A percentile compares a stretch with the other conserved stretches of the same genome.
These are phyloP conservation scores for Macroramphosus scolopax DNA, from an alignment of 2,797 vertebrate species.

Conservation along the genomic window DNA sequence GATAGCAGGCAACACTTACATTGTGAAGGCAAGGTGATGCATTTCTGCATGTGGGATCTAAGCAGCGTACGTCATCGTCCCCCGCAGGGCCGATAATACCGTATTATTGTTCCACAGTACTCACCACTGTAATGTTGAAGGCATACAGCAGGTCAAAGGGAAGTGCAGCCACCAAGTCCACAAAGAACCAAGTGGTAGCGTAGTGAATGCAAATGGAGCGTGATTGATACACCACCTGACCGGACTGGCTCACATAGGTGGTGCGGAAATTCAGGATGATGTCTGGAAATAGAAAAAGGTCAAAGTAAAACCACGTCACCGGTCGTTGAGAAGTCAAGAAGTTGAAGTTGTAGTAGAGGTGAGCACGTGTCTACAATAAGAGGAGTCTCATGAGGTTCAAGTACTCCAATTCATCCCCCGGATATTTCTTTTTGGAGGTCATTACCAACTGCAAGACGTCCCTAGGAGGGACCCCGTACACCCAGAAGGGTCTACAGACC, in stretches of 20 bases:
- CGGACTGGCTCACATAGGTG: slow-evolving; percentile 93
- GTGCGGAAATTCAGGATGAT: slow-evolving; percentile 97
- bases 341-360: too few relatives aligned
- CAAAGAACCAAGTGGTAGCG: slow-evolving; percentile 96
- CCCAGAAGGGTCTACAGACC: slow-evolving; percentile 13
- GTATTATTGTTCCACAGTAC: slow-evolving; percentile 43
- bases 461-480: slow-evolving; percentile 2
- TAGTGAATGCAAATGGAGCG: slow-evolving; percentile 97
- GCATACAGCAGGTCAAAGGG: slow-evolving; percentile 96
- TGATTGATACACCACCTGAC: slow-evolving; percentile 92
- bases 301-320: background rate
- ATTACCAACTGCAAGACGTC: slow-evolving; percentile 4
- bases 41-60: too few relatives aligned
- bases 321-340: too few relatives aligned
- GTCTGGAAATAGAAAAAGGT: slow-evolving; percentile 74
- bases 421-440: slow-evolving; percentile 4
- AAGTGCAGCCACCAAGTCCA: slow-evolving; percentile 93
- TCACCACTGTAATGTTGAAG: slow-evolving; percentile 96
- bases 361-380: too few relatives aligned
- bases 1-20: too few relatives aligned
- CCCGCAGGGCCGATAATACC: background rate
- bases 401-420: slow-evolving; percentile 17
- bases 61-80: background rate
- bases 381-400: too few relatives aligned
- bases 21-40: too few relatives aligned